These are phyloP conservation scores for Dendrolimus kikuchii DNA, from an alignment of 1,140 invertebrate species.

Conservation along the genomic window DNA sequence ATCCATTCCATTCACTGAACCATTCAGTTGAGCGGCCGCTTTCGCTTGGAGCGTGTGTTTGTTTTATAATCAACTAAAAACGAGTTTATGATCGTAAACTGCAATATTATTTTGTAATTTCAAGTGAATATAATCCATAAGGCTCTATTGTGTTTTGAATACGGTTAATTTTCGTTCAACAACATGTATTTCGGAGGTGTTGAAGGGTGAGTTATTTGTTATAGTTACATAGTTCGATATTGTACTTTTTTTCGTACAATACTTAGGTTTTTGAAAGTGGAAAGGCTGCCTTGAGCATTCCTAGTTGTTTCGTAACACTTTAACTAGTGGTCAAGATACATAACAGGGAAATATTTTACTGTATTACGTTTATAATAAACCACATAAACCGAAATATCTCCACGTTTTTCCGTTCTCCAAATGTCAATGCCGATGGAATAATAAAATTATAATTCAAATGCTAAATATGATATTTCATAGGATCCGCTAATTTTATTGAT, in stretches of 20 bases:
- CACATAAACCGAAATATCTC: neutral
- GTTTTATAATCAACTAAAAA: constrained; percentile 9
- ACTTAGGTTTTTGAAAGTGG: constrained; percentile 38
- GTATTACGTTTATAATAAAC: no score
- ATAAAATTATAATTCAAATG: neutral
- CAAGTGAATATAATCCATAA: neutral
- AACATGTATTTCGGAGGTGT: constrained; percentile 54
- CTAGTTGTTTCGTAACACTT: constrained; percentile 29
- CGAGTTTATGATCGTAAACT: constrained; percentile 6
- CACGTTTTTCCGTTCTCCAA: constrained; percentile 6
- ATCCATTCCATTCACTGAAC: constrained; percentile 8
- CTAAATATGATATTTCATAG: neutral
- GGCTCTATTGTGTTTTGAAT: constrained; percentile 8
- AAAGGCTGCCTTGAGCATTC: constrained; percentile 52
- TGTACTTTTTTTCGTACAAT: constrained; percentile 11
- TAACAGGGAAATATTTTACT: neutral
- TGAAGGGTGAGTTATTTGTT: constrained; percentile 44
- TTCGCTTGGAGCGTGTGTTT: constrained; percentile 22
- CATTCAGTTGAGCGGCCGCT: constrained; percentile 24
- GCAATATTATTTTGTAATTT: neutral
- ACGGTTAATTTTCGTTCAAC: neutral
- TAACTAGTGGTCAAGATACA: constrained; percentile 7
- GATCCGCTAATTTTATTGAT: no score
- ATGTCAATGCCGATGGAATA: constrained; percentile 15
- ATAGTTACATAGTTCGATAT: constrained; percentile 1